Base-by-base conservation (phyloP, 2,888 invertebrate species). In the Conus canariensis region DNA sequence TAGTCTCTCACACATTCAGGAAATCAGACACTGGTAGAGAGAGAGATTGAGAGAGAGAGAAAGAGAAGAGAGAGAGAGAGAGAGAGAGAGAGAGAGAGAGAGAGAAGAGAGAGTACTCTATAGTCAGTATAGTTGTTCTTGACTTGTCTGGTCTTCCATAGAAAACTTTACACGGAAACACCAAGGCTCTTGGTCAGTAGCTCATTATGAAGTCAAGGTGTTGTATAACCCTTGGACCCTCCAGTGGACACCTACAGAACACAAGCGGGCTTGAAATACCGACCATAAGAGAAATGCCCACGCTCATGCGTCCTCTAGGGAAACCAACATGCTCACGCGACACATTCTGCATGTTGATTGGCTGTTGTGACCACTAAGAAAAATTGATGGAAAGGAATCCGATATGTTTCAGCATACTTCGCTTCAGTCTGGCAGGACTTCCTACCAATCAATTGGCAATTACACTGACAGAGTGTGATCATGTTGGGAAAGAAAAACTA, bases 341-440 rank as follows among this genome's bases (percentile, higher is more conserved):
- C 89, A 89, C 89, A 74, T 85, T 59, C 85, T 85, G 74, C 89
- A 59, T 89, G 89, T 89, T 85, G 89, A 89, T 67, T 82, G 88
- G 88, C 88, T 88, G 88, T 82, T 64, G 70, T 85, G 89, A 58
- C 59, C 85, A 85, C 89, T 85, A 85, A 85, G 83, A 59, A 74
- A 85, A 89, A 89, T 89, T 58, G 89, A 89, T 89, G 85, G 85
- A 85, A 85, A 85, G 89, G 89, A 89, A 89, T 85, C 85, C 85
- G 89, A 89, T 89, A 89, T 89, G 89, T 85, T 85, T 89, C 89
- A 85, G 85, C 89, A 89, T 89, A 45, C 89, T 89, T 14, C 70
- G 70, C 30, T 30, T 67, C 70, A 70, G 83, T 85, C 82, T 10
- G 22, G 14, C 59, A 83, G 85, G 60, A 85, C 60, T 89, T 88